phyloP scores from a whole-genome alignment of 2,797 vertebrate species.

The Platalea minor region DNA sequence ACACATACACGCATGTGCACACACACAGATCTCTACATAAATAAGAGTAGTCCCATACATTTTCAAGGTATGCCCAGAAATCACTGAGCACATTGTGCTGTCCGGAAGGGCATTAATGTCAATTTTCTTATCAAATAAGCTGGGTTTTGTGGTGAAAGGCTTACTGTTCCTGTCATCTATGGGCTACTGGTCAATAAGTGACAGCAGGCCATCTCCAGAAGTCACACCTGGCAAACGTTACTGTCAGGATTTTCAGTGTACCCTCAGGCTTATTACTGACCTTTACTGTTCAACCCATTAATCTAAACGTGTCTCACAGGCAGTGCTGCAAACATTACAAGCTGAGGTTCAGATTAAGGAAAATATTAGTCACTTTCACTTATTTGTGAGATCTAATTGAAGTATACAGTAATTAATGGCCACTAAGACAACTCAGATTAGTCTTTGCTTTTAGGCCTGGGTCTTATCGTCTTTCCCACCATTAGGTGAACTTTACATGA shows the following conservation, averaged over 20 bases:
- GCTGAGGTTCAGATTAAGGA: conserved; percentile 26
- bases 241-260: conserved; percentile 31
- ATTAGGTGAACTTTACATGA: background rate
- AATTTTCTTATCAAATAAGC: conserved; percentile 23
- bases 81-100: background rate
- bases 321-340: conserved; percentile 13
- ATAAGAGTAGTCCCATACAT: background rate
- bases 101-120: background rate
- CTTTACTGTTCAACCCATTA: conserved; percentile 45
- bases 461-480: background rate
- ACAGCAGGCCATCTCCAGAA: conserved; percentile 10
- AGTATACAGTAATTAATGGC: conserved; percentile 4
- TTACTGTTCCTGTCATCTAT: conserved; percentile 14
- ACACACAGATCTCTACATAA: background rate
- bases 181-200: conserved; percentile 27
- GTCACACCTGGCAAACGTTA: conserved; percentile 37
- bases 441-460: background rate
- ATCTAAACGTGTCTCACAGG: conserved; percentile 30
- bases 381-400: conserved; percentile 26
- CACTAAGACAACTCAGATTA: background rate
- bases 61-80: background rate
- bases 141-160: conserved; percentile 4
- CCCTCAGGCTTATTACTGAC: conserved; percentile 37
- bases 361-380: conserved; percentile 52
- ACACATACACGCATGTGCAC: accelerated